phyloP scores from a whole-genome alignment of 1,140 invertebrate genomes.

The Philaenus spumarius region DNA sequence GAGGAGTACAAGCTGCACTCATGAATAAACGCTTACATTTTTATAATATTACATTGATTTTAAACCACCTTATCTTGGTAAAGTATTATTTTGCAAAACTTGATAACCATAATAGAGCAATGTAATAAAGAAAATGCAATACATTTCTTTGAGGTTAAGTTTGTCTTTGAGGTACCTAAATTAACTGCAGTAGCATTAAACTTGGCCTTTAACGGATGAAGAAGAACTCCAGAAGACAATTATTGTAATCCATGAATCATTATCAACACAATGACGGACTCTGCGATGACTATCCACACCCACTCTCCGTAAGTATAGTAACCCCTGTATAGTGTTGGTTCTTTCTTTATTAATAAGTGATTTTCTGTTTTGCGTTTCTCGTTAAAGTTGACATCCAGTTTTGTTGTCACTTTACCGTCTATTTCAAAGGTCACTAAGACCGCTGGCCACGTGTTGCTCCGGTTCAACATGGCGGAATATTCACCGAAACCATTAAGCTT shows the following conservation, averaged over 20 bases:
- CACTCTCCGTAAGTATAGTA: slow-evolving; percentile 57
- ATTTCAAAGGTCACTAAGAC: slow-evolving; percentile 20
- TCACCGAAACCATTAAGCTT: too few relatives aligned
- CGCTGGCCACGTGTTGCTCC: slow-evolving; percentile 27
- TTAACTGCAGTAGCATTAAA: slow-evolving; percentile 9
- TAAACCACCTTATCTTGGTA: too few relatives aligned
- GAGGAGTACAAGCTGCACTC: too few relatives aligned
- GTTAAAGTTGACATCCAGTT: too few relatives aligned
- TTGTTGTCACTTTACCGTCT: neutral
- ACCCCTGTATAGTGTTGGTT: slow-evolving; percentile 43
- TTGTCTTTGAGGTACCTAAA: too few relatives aligned
- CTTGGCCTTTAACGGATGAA: slow-evolving; percentile 9
- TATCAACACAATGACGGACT: slow-evolving; percentile 45
- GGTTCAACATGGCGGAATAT: too few relatives aligned
- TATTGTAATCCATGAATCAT: slow-evolving; percentile 44
- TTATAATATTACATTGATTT: too few relatives aligned
- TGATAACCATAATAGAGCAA: too few relatives aligned
- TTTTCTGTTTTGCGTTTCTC: neutral
- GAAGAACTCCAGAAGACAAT: slow-evolving; percentile 29
- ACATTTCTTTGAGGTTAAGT: too few relatives aligned
- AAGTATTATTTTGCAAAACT: too few relatives aligned
- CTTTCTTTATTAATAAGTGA: slow-evolving; percentile 35
- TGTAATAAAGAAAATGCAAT: too few relatives aligned
- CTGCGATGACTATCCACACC: slow-evolving; percentile 53
- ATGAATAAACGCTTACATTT: too few relatives aligned